Evolutionary conservation across 2,888 invertebrate genomes (phyloP).

Genomic region (Harpalus rufipes): DNA sequence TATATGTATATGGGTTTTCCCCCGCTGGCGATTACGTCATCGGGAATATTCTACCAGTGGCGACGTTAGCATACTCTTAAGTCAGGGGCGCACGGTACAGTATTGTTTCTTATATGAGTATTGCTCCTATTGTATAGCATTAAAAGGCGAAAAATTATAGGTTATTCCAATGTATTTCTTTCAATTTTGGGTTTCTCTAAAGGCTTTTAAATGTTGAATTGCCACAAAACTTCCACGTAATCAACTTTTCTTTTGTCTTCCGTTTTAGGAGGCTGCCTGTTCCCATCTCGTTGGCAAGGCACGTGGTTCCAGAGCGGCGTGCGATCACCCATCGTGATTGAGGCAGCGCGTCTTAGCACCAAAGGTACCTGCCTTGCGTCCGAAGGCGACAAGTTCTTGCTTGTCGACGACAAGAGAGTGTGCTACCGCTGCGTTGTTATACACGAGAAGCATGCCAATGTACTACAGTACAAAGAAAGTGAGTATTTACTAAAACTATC

Average conservation of each 20-base stretch:
- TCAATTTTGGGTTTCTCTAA: too few relatives aligned
- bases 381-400: conserved; percentile 92
- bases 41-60: too few relatives aligned
- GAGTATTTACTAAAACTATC: conserved; percentile 82
- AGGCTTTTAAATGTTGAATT: too few relatives aligned
- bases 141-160: too few relatives aligned
- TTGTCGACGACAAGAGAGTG: conserved; percentile 90
- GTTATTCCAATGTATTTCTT: too few relatives aligned
- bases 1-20: too few relatives aligned
- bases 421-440: conserved; percentile 97
- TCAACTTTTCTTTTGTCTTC: conserved; percentile 72
- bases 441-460: conserved; percentile 96
- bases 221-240: neutral
- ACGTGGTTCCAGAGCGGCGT: conserved; percentile 95
- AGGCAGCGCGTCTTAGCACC: conserved; percentile 89
- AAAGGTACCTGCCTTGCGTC: conserved; percentile 91
- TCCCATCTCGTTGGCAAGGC: conserved; percentile 92
- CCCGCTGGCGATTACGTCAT: too few relatives aligned
- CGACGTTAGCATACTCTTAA: too few relatives aligned
- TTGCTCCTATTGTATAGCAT: too few relatives aligned
- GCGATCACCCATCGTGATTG: conserved; percentile 90
- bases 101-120: too few relatives aligned
- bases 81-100: too few relatives aligned
- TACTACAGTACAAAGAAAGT: conserved; percentile 98
- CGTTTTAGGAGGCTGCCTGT: conserved; percentile 89